phyloP scores from a whole-genome alignment of 37 sponge, comb jelly and placozoan species.

The Tethya wilhelma region DNA sequence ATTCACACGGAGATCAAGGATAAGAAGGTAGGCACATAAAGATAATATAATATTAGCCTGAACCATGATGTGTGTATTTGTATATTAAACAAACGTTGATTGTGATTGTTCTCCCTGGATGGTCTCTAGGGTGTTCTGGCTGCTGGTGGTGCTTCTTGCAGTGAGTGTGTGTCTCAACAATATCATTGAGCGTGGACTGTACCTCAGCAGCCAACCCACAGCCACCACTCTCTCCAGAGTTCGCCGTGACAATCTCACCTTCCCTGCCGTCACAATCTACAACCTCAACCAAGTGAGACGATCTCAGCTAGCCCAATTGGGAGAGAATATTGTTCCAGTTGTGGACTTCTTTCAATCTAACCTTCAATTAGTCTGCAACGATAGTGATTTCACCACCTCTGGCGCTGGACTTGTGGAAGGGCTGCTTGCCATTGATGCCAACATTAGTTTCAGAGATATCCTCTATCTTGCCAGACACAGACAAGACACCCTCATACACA shows the following conservation, averaged over 20 bases:
- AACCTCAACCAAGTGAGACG: slow-evolving; percentile 19
- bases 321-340: not conserved
- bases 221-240: slow-evolving; percentile 17
- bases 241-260: not conserved
- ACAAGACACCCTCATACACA: not conserved
- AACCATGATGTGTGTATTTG: no score
- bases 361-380: no score
- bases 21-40: no score
- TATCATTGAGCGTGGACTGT: slow-evolving; percentile 5
- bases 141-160: slow-evolving; percentile 26
- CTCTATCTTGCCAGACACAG: not conserved
- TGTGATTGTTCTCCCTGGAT: no score
- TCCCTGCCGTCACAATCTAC: slow-evolving; percentile 41
- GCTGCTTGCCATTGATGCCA: not conserved
- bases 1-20: slow-evolving; percentile 17
- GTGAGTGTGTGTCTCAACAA: slow-evolving; percentile 29
- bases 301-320: not conserved
- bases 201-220: slow-evolving; percentile 14
- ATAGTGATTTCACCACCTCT: no score
- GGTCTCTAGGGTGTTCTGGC: slow-evolving; percentile 45
- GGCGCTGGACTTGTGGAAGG: not conserved
- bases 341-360: not conserved
- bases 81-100: no score
- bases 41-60: no score
- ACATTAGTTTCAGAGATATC: not conserved